phyloP scores from a whole-genome alignment of 2,113 vertebrate species.

The Bufo gargarizans region DNA sequence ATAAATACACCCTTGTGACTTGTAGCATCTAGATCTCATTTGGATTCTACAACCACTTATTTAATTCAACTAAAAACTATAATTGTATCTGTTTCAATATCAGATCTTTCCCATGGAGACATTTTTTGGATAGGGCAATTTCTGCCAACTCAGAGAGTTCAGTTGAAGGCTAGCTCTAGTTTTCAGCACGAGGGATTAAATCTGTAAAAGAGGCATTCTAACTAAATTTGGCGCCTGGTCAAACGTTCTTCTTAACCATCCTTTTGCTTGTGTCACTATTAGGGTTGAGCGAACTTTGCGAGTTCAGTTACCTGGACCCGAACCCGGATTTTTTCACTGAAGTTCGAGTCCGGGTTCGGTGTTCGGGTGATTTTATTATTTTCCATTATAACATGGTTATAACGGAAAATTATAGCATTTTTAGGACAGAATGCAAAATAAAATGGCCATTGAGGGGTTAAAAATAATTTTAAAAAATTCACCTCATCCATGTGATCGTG shows the following conservation, averaged over 20 bases:
- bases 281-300: no score
- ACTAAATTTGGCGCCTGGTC: slow-evolving; percentile 4
- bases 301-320: no score
- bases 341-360: no score
- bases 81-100: slow-evolving; percentile 1
- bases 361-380: no score
- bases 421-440: no score
- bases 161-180: background rate
- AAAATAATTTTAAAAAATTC: no score
- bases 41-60: background rate
- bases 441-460: no score
- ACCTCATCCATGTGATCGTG: no score
- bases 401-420: no score
- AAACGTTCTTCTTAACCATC: background rate
- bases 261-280: background rate
- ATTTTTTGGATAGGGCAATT: background rate
- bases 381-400: no score
- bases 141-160: slow-evolving; percentile 11
- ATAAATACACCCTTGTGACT: background rate
- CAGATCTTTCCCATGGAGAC: background rate
- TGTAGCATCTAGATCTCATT: background rate
- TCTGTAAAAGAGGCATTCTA: slow-evolving; percentile 4
- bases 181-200: slow-evolving; percentile 9
- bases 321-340: no score
- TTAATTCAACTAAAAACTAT: background rate